Base-by-base conservation (phyloP, 2,797 vertebrate species). In the Acestrorhynchus altus region DNA sequence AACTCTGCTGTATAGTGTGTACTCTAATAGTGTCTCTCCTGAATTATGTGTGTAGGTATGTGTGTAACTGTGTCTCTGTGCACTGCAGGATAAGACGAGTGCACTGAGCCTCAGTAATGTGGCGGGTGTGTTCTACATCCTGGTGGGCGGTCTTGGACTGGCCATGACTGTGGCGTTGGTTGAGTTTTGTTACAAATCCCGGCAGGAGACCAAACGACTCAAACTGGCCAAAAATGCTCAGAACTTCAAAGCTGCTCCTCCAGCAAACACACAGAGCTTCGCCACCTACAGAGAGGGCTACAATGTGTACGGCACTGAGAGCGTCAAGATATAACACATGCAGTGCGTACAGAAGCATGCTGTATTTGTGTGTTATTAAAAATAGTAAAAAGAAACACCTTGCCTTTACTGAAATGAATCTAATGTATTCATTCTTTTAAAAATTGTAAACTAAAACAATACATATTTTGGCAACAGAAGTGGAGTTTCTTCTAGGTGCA, bases 151-250 rank as follows among this genome's bases (percentile, higher is more conserved):
- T 87, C 95, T 99, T 39, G 98, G 98, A 85, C 93, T 99, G 87
- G 98, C 98, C 89, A 99, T 99, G 98, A 98, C 98, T 74, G 98
- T 99, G 93, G 98, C 98, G 81, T 93, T 99, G 90, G 96, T 99
- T 91, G 98, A 99, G 93, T 99, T 99, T 92, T 99, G 98, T 94
- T 99, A 98, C 93, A 99, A 98, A 92, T 99, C 98, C 75, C 94
- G 96, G 84, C 96, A 97, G 83, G 98, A 99, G 92, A 95, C 98
- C 89, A 99, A 99, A 94, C 92, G 92, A 90, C 96, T 99, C 91
- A 98, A 97, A 92, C 93, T 99, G 89, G 94, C 94, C 89, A 98
- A 98, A 94, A 97, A 97, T 88, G 90, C 95, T 47, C 96, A 98
- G 92, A 98, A 96, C 93, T 98, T 98, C 95, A 98, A 99, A 92